Evolutionary conservation across 2,797 vertebrate genomes (phyloP), one percentile per base, ranked within the genome.

Genomic region (Agapornis canus): DNA sequence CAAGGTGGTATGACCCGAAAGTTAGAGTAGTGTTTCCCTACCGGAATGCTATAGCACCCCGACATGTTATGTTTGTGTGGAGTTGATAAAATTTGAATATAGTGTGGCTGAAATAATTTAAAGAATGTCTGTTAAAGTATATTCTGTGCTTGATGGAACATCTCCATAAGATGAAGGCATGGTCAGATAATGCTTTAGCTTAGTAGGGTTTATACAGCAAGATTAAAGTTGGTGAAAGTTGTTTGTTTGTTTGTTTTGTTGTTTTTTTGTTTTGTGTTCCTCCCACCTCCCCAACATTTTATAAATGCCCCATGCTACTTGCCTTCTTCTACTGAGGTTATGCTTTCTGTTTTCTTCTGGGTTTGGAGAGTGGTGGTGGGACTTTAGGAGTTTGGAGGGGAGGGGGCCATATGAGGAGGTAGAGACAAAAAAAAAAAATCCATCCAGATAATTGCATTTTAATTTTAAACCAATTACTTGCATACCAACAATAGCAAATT

Each of bases 381-480:
- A 40, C n/a, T 65, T 20, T 23, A 31, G n/a, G 11, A 29, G 13
- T 90, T 52, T 80, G 45, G 21, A 45, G 11, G 22, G 37, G 32
- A 51, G 13, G 11, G 9, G 14, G 1, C 3, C 4, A 10, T 59
- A 11, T 17, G 1, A 13, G 15, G 5, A 3, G 1, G 11, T 61
- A 22, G 11, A 15, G 19, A 23, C 4, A 31, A 78, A 39, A 68
- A 78, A 39, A 68, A 68, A 75, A 35, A 35, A 35, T 80, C 9
- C 7, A 6, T 13, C 7, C 5, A 18, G 31, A 40, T 43, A 13
- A 39, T 76, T 2, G 19, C 10, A 8, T 54, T 66, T 54, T 45
- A 60, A 32, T 39, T 93, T 25, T n/a, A 54, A 79, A 48, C n/a
- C 23, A 23, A 31, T 73, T 59, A 48, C 15, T 37, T 90, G 54